Percentiles rank a stretch among this genome's conserved stretches.
phyloP scores from a whole-genome alignment of 2,797 vertebrate genomes.

The Caiman crocodilus region DNA sequence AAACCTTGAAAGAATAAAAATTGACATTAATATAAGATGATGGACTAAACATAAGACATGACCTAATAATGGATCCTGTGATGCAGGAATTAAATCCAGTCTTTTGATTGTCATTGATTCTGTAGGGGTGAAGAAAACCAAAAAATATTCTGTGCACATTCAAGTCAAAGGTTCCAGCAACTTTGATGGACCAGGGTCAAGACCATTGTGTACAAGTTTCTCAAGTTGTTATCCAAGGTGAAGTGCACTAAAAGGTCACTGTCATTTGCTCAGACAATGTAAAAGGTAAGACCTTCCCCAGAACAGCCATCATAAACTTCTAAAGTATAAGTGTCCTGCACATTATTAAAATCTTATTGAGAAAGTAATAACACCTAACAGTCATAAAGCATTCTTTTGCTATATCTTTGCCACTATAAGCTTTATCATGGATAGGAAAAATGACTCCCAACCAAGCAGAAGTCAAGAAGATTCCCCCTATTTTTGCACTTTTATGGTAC shows the following conservation, averaged over 20 bases:
- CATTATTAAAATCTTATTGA: not conserved
- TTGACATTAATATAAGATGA: constrained; percentile 7
- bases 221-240: not conserved
- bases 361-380: not conserved
- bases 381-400: not conserved
- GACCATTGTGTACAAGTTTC: fast-evolving
- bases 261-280: not conserved
- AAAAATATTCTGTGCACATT: not conserved
- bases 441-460: not conserved
- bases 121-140: not conserved
- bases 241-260: not conserved
- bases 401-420: fast-evolving
- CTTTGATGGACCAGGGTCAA: not conserved
- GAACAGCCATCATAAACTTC: not conserved
- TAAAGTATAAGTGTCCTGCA: not conserved
- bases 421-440: fast-evolving
- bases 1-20: constrained; percentile 20
- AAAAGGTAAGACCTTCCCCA: not conserved
- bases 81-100: not conserved
- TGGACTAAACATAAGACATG: not conserved
- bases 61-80: not conserved
- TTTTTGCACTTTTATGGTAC: not conserved
- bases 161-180: not conserved
- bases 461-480: not conserved
- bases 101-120: not conserved